Percentiles rank a stretch among this genome's conserved stretches.
Evolutionary conservation across 2,797 vertebrate genomes (phyloP).

Genomic region (Acrossocheilus fasciatus): DNA sequence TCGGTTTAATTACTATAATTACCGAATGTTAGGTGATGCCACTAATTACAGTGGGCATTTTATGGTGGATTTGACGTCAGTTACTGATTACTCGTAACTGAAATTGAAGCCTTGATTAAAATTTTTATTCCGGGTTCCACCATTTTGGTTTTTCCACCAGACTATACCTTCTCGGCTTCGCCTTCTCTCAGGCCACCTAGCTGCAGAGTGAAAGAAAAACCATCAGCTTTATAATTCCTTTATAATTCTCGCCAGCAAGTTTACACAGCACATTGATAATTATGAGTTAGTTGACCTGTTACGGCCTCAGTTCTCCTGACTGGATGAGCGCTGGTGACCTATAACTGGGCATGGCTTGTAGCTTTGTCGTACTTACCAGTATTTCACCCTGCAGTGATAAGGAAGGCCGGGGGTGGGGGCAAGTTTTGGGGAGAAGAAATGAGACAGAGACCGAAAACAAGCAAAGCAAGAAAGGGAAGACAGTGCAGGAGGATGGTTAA

Average conservation of each 20-base stretch:
- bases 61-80: conserved; percentile 51
- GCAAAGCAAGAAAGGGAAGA: conserved; percentile 23
- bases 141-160: conserved; percentile 56
- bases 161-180: conserved; percentile 79
- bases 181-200: conserved; percentile 69
- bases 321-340: conserved; percentile 76
- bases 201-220: conserved; percentile 69
- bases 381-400: conserved; percentile 90
- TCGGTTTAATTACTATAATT: conserved; percentile 72
- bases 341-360: conserved; percentile 71
- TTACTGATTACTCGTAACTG: conserved; percentile 77
- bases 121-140: conserved; percentile 46
- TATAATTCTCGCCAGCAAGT: neutral
- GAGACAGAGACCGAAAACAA: neutral
- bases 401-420: conserved; percentile 47
- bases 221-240: conserved; percentile 53
- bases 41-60: conserved; percentile 62
- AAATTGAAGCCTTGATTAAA: conserved; percentile 1
- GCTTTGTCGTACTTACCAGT: conserved; percentile 92
- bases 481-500: neutral
- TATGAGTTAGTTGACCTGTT: conserved; percentile 61
- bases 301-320: conserved; percentile 75
- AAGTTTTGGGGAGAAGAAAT: conserved; percentile 4
- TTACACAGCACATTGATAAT: conserved; percentile 41
- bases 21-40: conserved; percentile 64